phyloP scores from a whole-genome alignment of 2,113 vertebrate genomes.

The Leucoraja erinaceus region DNA sequence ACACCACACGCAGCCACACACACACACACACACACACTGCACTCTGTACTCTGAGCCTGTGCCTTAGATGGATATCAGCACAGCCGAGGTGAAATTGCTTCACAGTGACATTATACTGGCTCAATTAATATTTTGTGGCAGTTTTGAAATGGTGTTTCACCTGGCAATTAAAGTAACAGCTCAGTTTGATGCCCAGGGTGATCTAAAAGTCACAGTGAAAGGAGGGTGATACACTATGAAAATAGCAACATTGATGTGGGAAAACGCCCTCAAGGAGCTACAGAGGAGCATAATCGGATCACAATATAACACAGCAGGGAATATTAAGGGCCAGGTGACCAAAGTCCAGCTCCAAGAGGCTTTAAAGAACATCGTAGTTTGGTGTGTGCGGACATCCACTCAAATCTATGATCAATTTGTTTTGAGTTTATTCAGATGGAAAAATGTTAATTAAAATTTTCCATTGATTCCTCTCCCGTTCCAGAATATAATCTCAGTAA shows the following conservation, averaged over 20 bases:
- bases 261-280: not conserved
- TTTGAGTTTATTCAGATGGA: not conserved
- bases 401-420: not conserved
- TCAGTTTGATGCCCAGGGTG: not conserved
- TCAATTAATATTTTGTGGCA: not conserved
- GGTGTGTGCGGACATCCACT: not conserved
- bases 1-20: too few species aligned
- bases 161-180: not conserved
- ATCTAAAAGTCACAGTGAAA: not conserved
- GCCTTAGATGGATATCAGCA: not conserved
- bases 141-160: not conserved
- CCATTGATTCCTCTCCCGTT: not conserved
- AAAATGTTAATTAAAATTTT: conserved; percentile 26
- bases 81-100: not conserved
- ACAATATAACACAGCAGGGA: not conserved
- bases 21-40: not conserved
- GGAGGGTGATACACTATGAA: too few species aligned
- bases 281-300: not conserved
- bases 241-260: not conserved
- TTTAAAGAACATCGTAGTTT: not conserved
- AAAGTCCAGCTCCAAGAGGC: not conserved
- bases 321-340: not conserved
- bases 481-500: conserved; percentile 16
- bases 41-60: not conserved
- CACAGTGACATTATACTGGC: not conserved